Evolutionary conservation across 2,888 invertebrate genomes (phyloP).

Genomic region (Tenthredo notha): DNA sequence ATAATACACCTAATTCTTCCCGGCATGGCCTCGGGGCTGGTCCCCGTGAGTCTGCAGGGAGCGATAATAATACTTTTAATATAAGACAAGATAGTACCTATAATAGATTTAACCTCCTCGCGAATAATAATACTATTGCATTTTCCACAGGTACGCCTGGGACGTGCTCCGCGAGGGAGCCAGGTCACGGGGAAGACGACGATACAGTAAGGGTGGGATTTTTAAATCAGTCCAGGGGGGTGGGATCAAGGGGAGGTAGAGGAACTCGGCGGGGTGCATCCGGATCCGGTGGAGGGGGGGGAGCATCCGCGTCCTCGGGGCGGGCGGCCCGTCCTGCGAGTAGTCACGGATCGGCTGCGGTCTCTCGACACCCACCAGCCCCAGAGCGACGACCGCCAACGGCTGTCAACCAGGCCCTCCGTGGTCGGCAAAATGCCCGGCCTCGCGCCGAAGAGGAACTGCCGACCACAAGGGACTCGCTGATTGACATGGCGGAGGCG

Average conservation of each 20-base stretch:
- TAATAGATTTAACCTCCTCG: neutral
- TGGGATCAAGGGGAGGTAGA: neutral
- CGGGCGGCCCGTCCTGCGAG: neutral
- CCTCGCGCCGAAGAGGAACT: neutral
- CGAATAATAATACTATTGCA: too few relatives aligned
- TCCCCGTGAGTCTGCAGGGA: neutral
- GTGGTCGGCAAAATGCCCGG: neutral
- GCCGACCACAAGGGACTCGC: neutral
- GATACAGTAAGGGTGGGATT: neutral
- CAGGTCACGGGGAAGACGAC: neutral
- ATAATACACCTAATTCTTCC: too few relatives aligned
- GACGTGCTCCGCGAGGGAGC: neutral
- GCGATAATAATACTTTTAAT: neutral
- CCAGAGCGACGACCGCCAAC: neutral
- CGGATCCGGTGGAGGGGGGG: neutral
- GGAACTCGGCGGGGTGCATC: neutral
- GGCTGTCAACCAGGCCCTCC: neutral
- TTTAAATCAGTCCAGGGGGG: neutral
- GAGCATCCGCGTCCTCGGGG: neutral
- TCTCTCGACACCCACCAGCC: neutral
- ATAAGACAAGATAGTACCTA: neutral
- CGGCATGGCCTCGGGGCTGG: too few relatives aligned
- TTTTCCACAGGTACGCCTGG: neutral
- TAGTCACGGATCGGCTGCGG: neutral
- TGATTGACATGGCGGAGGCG: conserved; percentile 21